A percentile compares a stretch with the other conserved stretches of the same genome.
Evolutionary conservation across 2,113 vertebrate genomes (phyloP).

Genomic region (Tauraco erythrolophus): DNA sequence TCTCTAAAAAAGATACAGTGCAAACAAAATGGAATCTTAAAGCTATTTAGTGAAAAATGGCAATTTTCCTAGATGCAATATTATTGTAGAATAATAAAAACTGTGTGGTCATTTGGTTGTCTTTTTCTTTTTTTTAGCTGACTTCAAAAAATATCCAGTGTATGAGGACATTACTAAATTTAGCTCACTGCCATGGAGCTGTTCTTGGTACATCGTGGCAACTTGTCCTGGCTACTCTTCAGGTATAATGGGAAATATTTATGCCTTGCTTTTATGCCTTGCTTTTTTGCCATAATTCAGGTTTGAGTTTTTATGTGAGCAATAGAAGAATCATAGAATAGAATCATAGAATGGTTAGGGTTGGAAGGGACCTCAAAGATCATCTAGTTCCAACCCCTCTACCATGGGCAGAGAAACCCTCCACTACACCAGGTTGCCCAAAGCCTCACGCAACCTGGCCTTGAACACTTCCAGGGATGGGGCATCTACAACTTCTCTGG

Average conservation of each 20-base stretch:
- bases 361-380: no score
- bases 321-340: background rate
- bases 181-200: constrained; percentile 96
- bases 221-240: constrained; percentile 95
- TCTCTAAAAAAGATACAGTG: background rate
- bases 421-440: no score
- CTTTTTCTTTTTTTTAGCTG: constrained; percentile 74
- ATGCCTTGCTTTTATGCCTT: background rate
- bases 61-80: background rate
- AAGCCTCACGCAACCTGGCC: no score
- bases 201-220: constrained; percentile 98
- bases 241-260: constrained; percentile 79
- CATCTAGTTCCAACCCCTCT: no score
- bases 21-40: background rate
- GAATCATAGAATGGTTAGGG: no score
- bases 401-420: no score
- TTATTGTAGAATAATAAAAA: background rate
- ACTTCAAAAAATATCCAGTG: constrained; percentile 99
- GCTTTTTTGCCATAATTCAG: background rate
- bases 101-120: background rate
- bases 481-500: no score
- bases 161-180: constrained; percentile 94
- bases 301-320: background rate
- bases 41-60: background rate
- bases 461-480: no score